A percentile compares a stretch with the other conserved stretches of the same genome.
These are phyloP conservation scores for Anguilla marmorata DNA, from an alignment of 2,797 vertebrate genomes.

Conservation along the genomic window DNA sequence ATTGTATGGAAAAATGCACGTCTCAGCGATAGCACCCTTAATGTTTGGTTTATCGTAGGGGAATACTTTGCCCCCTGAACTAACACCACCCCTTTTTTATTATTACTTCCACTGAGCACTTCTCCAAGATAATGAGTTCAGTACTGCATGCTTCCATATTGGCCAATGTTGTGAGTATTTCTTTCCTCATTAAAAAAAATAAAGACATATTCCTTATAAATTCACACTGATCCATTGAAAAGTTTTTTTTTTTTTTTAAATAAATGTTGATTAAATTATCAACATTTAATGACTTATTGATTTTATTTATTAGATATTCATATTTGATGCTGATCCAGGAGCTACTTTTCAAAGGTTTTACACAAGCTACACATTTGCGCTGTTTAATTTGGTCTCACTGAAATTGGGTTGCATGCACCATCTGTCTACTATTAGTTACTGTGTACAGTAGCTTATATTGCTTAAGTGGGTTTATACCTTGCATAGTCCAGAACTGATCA, in stretches of 20 bases:
- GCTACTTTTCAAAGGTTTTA: neutral
- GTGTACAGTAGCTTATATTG: neutral
- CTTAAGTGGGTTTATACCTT: neutral
- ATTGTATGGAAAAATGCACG: constrained; percentile 6
- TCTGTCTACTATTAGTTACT: neutral
- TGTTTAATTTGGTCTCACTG: neutral
- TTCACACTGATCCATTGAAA: neutral
- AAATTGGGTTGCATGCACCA: neutral
- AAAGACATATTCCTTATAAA: neutral
- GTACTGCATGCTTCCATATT: neutral
- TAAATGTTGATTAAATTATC: neutral
- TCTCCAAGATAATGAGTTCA: neutral
- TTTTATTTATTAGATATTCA: neutral
- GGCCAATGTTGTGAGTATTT: neutral
- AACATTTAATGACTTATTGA: neutral
- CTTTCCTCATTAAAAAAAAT: neutral
- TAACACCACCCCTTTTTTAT: neutral
- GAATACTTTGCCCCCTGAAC: constrained; percentile 2
- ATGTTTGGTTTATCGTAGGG: neutral
- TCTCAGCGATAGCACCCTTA: neutral
- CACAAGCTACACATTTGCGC: neutral
- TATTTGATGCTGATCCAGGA: neutral
- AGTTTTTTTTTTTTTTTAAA: neutral
- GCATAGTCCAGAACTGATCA: neutral
- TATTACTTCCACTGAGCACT: neutral